Evolutionary conservation across 2,113 vertebrate species (phyloP).

Genomic region (Lynx canadensis): DNA sequence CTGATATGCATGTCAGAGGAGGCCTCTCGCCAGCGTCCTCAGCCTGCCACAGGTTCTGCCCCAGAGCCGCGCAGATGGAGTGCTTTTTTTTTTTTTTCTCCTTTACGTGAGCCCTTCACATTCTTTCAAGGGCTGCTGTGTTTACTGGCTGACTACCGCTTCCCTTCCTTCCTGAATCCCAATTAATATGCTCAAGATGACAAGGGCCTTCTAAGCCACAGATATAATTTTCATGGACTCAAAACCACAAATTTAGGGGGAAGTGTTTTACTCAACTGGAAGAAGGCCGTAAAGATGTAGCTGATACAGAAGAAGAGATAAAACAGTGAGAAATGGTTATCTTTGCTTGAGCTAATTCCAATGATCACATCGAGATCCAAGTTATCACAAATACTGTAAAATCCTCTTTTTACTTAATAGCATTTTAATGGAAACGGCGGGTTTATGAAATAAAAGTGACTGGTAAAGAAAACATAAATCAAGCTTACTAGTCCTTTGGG

Average conservation of each 20-base stretch:
- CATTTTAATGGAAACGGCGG: conserved; percentile 70
- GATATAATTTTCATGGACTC: not conserved
- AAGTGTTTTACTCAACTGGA: conserved; percentile 21
- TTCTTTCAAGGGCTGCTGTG: not conserved
- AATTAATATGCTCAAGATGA: conserved; percentile 8
- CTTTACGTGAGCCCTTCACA: not conserved
- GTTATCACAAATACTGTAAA: conserved; percentile 63
- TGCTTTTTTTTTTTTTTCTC: not conserved
- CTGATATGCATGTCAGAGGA: not conserved
- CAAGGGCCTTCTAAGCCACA: not conserved
- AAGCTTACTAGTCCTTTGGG: conserved; percentile 58
- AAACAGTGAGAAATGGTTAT: conserved; percentile 36
- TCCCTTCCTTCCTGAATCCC: not conserved
- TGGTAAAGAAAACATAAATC: conserved; percentile 73
- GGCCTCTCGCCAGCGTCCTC: not conserved
- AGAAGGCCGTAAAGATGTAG: conserved; percentile 2
- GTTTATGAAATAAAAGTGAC: conserved; percentile 67
- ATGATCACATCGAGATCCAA: conserved; percentile 49
- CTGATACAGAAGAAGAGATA: conserved; percentile 8
- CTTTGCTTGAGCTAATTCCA: conserved; percentile 64
- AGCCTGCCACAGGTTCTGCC: not conserved
- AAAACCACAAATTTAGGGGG: not conserved
- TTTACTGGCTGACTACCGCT: not conserved
- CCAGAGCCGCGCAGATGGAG: not conserved
- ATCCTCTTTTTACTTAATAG: conserved; percentile 67